Evolutionary conservation across 2,113 vertebrate genomes (phyloP), one percentile per base, ranked within the genome.

Genomic region (Zosterops pallidus): DNA sequence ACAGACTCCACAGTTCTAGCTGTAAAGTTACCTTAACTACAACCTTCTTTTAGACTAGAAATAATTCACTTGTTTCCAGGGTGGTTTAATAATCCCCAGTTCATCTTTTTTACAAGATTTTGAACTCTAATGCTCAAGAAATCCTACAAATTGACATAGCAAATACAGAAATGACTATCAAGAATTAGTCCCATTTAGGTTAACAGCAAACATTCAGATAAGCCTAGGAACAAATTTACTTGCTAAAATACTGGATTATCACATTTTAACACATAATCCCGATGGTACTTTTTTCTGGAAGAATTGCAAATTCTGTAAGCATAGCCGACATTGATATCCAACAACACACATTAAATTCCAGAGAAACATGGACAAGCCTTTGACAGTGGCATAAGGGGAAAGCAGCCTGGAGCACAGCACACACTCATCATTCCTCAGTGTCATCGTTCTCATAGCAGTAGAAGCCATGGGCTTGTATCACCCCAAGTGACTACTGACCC

Each of bases 381-480:
- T 96, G 95, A 91, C 90, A 63, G 52, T 64, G 71, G 83, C 67
- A 52, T 53, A 83, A 92, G 83, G 81, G 33, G 57, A 89, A 84
- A 94, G 57, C 57, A 82, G 75, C 84, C 81, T 62, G 71, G n/a
- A 94, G 91, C 78, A 83, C 41, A 46, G 20, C 55, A 46, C 19
- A 46, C 12, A 14, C 31, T 93, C 77, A 53, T 88, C 71, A 75
- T 33, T 79, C 50, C 47, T 82, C n/a, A 53, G 52, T 20, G 35
- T 28, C 86, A 70, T 35, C 6, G 0, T 50, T 82, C n/a, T 50
- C 77, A 44, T 64, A 25, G 75, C 63, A 94, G 53, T 31, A 37
- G 42, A 46, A 59, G 59, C 74, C 53, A 71, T 14, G 56, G 46
- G 74, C 75, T 75, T 63, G 3, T n/a, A 29, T 33, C 2, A 6